These are phyloP conservation scores for Calidris pygmaea DNA, from an alignment of 2,113 vertebrate species.

Conservation along the genomic window DNA sequence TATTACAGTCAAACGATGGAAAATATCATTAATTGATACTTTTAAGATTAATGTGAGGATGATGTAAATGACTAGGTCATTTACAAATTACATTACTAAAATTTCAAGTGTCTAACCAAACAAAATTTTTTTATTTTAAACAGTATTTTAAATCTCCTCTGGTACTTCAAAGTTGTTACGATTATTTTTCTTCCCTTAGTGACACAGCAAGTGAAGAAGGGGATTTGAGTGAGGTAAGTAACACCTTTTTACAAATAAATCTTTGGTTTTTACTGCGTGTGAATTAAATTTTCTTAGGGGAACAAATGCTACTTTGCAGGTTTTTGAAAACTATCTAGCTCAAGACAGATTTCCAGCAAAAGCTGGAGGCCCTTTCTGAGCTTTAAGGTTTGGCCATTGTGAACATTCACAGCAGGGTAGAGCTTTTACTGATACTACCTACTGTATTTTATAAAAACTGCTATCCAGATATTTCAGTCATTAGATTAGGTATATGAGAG, in stretches of 20 bases:
- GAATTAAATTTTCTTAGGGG: not conserved
- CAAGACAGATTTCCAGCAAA: not conserved
- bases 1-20: not conserved
- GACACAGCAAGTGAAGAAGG: conserved; percentile 48
- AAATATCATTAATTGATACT: not conserved
- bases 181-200: conserved; percentile 64
- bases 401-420: not conserved
- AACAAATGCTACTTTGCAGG: not conserved
- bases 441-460: not conserved
- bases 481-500: not conserved
- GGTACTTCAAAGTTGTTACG: not conserved
- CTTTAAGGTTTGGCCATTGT: not conserved
- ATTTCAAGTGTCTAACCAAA: not conserved
- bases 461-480: not conserved
- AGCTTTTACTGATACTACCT: not conserved
- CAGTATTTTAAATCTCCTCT: not conserved
- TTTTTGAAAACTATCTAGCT: not conserved
- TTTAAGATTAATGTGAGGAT: not conserved
- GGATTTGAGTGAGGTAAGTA: conserved; percentile 73
- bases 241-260: not conserved
- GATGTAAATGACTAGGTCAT: not conserved
- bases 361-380: not conserved
- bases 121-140: not conserved
- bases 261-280: not conserved
- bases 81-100: too few relatives aligned